A percentile compares a stretch with the other conserved stretches of the same genome.
Conservation (phyloP, 2,113 vertebrate species). For the Hucho hucho region DNA sequence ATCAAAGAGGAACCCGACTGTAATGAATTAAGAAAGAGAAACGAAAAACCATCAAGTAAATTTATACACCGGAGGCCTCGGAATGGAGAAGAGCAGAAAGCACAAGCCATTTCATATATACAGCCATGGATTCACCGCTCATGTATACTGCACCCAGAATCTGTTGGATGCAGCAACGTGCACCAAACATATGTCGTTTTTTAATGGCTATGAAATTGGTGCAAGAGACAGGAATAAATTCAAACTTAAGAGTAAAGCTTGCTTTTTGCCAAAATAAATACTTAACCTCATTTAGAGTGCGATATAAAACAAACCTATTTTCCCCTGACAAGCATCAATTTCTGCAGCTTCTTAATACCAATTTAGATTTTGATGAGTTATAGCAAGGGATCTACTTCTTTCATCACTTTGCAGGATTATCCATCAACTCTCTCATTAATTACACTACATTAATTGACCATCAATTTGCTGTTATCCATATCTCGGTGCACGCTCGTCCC, state of each 20-base stretch:
- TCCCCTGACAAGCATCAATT: constrained; percentile 24
- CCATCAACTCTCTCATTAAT: constrained; percentile 15
- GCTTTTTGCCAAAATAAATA: constrained; percentile 23
- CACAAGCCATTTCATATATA: constrained; percentile 67
- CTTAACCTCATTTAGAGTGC: constrained; percentile 16
- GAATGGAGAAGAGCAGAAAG: constrained; percentile 71
- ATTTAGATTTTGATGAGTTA: constrained; percentile 13
- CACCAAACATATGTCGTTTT: constrained; percentile 76
- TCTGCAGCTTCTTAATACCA: constrained; percentile 10
- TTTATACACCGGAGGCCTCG: constrained; percentile 80
- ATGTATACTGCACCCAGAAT: constrained; percentile 75
- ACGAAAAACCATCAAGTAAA: constrained; percentile 76
- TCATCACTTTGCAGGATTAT: constrained; percentile 6
- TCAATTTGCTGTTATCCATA: constrained; percentile 2
- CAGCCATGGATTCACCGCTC: constrained; percentile 72
- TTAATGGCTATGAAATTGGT: constrained; percentile 45
- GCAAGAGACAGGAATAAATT: constrained; percentile 52
- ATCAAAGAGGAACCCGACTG: constrained; percentile 89
- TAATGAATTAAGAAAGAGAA: constrained; percentile 81
- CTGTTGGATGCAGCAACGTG: constrained; percentile 77
- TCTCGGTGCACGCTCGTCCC: constrained; percentile 2
- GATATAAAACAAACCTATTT: constrained; percentile 22
- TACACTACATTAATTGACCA: constrained; percentile 12
- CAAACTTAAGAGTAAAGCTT: constrained; percentile 3
- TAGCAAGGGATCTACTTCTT: background rate